Evolutionary conservation across 30 jellyfish, hydroid and myxozoan genomes (phyloP), one percentile per base, ranked within the genome.

Genomic region (Aurelia coerulea): DNA sequence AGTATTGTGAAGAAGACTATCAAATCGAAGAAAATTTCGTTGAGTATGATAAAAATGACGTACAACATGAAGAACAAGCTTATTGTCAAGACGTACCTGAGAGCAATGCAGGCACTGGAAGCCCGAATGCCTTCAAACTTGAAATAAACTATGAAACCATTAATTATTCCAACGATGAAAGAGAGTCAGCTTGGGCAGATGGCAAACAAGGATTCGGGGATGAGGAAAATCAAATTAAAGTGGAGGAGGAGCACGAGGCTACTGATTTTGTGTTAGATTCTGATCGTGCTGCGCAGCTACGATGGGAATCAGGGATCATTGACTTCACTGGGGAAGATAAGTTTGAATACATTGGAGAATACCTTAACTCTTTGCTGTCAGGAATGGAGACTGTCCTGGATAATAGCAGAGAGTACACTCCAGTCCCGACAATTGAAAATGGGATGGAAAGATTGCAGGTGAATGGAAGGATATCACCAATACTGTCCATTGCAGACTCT

Each of bases 281-380:
- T 5, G 93, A 81, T 11, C 77, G 66, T 10, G 97, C 78, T 10
- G 97, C 95, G 29, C 87, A 79, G 56, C 90, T 67, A 29, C 70
- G 87, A 63, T 94, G 99, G 99, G 97, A 94, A 62, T 33, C 66
- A 14, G 97, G 97, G 49, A 23, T 11, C 23, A 90, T 94, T 54
- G 99, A 94, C 70, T 89, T 90, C 68, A 63, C 73, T 10, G 99
- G 99, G 15, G 91, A 74, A 69, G 99, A 94, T 80, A 73, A 91
- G 11, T 94, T 94, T 63, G 94, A 86, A 14, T 80, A 88, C 68
- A 94, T 94, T 74, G 81, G 53, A 33, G 18, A 54, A 41, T 88
- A 90, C 71, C 81, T 94, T 31, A 79, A 88, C 65, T 60, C 85
- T 10, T 41, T 83, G 32, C 69, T 83, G 59, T 49, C 53, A 14